A percentile compares a stretch with the other conserved stretches of the same genome.
Evolutionary conservation across 1,140 invertebrate genomes (phyloP).

Genomic region (Formica exsecta): DNA sequence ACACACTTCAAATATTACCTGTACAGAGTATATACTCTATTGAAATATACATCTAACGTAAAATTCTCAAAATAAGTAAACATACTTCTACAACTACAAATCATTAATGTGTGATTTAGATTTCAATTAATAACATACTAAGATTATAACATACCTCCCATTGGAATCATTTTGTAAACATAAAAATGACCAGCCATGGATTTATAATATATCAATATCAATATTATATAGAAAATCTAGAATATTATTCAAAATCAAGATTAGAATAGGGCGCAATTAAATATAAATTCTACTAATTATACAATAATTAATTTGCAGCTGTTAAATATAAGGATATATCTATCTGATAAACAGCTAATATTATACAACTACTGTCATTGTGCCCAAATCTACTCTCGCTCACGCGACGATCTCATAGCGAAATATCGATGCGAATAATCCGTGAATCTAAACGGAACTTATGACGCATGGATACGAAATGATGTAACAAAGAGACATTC

Average conservation of each 20-base stretch:
- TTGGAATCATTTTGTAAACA: conserved; percentile 21
- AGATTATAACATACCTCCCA: background rate
- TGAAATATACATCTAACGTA: conserved; percentile 76
- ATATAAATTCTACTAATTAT: conserved; percentile 72
- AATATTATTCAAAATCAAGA: conserved; percentile 34
- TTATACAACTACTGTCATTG: conserved; percentile 77
- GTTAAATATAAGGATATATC: conserved; percentile 73
- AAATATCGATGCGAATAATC: conserved; percentile 50
- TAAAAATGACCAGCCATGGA: conserved; percentile 76
- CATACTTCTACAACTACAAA: conserved; percentile 48
- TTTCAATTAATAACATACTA: conserved; percentile 35
- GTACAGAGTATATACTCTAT: conserved; percentile 71
- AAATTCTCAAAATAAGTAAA: conserved; percentile 69
- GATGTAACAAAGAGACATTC: conserved; percentile 6
- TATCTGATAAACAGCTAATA: conserved; percentile 76
- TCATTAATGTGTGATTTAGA: conserved; percentile 27
- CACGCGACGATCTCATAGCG: conserved; percentile 61
- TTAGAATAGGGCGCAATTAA: conserved; percentile 58
- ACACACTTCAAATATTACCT: conserved; percentile 65
- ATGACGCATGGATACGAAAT: conserved; percentile 27
- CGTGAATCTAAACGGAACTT: conserved; percentile 8
- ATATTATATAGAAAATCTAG: conserved; percentile 62
- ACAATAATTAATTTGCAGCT: conserved; percentile 76
- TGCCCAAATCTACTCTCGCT: conserved; percentile 72
- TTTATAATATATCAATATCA: conserved; percentile 64